Evolutionary conservation across 2,113 vertebrate genomes (phyloP).

Genomic region (Mormyrus iriodes): DNA sequence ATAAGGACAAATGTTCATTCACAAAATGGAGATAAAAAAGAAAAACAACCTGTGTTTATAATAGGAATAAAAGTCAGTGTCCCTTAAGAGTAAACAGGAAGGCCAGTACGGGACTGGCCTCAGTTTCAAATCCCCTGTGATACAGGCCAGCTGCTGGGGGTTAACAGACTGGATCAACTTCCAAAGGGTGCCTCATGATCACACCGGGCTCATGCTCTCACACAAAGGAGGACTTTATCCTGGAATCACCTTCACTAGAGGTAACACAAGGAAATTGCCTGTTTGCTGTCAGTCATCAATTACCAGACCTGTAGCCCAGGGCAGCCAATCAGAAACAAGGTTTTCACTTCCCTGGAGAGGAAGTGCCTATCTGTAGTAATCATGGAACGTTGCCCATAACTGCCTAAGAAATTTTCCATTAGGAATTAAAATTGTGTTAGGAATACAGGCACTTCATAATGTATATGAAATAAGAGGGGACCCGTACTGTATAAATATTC

Average conservation of each 20-base stretch:
- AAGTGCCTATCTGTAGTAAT: not conserved
- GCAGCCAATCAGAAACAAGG: not conserved
- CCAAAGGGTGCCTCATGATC: not conserved
- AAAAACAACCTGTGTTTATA: not conserved
- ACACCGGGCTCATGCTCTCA: not conserved
- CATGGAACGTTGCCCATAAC: not conserved
- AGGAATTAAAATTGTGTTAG: not conserved
- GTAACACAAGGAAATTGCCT: not conserved
- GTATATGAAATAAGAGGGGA: not conserved
- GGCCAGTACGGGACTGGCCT: not conserved
- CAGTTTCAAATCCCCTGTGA: not conserved
- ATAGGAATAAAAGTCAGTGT: not conserved
- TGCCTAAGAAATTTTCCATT: not conserved
- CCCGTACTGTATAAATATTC: not conserved
- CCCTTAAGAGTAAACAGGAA: constrained; percentile 3
- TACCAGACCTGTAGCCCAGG: not conserved
- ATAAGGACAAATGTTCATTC: not conserved
- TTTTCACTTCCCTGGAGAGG: not conserved
- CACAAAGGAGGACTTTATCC: not conserved
- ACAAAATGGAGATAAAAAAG: not conserved
- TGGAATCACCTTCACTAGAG: not conserved
- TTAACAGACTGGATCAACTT: not conserved
- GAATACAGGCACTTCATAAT: not conserved
- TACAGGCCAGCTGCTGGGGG: not conserved
- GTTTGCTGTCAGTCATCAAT: constrained; percentile 1